Evolutionary conservation across 2,888 invertebrate genomes (phyloP).

Genomic region (Brachylomia viminalis): DNA sequence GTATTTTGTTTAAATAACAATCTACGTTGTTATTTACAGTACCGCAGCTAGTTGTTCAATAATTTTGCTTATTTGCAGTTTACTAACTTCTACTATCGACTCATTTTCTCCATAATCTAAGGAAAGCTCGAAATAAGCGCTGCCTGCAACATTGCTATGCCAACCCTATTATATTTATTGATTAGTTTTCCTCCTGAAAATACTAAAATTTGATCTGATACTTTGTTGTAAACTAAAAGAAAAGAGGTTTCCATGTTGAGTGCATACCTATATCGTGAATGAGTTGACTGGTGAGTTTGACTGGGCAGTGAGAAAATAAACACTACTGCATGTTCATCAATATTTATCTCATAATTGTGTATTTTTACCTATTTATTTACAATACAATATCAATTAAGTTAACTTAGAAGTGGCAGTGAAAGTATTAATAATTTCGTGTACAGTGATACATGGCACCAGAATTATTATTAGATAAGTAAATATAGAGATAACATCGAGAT

Average conservation of each 20-base stretch:
- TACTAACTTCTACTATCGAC: background rate
- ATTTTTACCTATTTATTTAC: conserved; percentile 65
- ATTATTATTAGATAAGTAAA: conserved; percentile 51
- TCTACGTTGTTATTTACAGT: background rate
- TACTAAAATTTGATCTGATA: background rate
- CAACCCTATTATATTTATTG: background rate
- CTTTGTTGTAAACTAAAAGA: background rate
- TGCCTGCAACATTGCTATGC: background rate
- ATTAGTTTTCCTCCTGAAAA: background rate
- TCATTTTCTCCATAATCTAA: background rate
- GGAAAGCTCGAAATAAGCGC: background rate
- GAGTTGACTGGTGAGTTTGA: background rate
- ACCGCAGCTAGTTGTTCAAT: background rate
- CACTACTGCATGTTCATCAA: conserved; percentile 55
- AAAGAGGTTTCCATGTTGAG: background rate
- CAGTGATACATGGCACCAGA: conserved; percentile 72
- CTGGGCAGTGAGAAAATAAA: conserved; percentile 35
- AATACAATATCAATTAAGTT: conserved; percentile 58
- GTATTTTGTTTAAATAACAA: background rate
- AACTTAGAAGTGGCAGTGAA: conserved; percentile 60
- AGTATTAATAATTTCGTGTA: conserved; percentile 56
- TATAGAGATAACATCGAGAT: conserved; percentile 37
- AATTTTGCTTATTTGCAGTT: conserved; percentile 20
- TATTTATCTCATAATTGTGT: conserved; percentile 60
- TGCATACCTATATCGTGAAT: conserved; percentile 3